Conservation (phyloP, 2,113 vertebrate genomes). For the Antennarius striatus region DNA sequence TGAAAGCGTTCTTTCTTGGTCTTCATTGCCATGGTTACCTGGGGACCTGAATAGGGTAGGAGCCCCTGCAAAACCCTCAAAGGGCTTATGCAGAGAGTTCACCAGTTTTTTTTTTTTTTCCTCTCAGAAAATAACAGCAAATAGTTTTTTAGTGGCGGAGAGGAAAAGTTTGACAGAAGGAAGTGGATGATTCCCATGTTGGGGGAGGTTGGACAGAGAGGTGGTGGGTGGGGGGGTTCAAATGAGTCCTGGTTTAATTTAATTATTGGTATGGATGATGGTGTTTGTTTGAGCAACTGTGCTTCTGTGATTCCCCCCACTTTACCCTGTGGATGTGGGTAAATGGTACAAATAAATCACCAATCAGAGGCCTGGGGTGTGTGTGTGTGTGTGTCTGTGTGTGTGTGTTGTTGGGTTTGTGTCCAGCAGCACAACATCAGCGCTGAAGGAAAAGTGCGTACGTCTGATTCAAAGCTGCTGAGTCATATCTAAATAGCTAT, state of each 20-base stretch:
- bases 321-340: slow-evolving; percentile 20
- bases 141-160: slow-evolving; percentile 7
- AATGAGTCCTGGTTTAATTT: slow-evolving; percentile 16
- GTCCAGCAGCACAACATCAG: too few relatives aligned
- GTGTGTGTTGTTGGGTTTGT: too few relatives aligned
- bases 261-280: slow-evolving; percentile 13
- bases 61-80: slow-evolving; percentile 67
- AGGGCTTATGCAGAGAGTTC: slow-evolving; percentile 52
- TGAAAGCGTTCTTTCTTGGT: slow-evolving; percentile 83
- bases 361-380: slow-evolving; percentile 4
- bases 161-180: slow-evolving; percentile 28
- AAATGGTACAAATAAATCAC: slow-evolving; percentile 29
- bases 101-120: slow-evolving; percentile 32
- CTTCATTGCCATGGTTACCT: slow-evolving; percentile 81
- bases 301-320: slow-evolving; percentile 12
- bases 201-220: neutral
- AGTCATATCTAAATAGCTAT: slow-evolving; percentile 51
- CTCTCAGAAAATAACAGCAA: slow-evolving; percentile 36
- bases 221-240: slow-evolving; percentile 28
- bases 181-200: slow-evolving; percentile 36
- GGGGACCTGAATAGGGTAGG: slow-evolving; percentile 76
- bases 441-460: too few relatives aligned
- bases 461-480: slow-evolving; percentile 13
- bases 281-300: slow-evolving; percentile 19
- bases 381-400: too few relatives aligned